Percentiles rank a stretch among this genome's conserved stretches.
Evolutionary conservation across 2,888 invertebrate species (phyloP).

Genomic region (Chrysotoxum bicinctum): DNA sequence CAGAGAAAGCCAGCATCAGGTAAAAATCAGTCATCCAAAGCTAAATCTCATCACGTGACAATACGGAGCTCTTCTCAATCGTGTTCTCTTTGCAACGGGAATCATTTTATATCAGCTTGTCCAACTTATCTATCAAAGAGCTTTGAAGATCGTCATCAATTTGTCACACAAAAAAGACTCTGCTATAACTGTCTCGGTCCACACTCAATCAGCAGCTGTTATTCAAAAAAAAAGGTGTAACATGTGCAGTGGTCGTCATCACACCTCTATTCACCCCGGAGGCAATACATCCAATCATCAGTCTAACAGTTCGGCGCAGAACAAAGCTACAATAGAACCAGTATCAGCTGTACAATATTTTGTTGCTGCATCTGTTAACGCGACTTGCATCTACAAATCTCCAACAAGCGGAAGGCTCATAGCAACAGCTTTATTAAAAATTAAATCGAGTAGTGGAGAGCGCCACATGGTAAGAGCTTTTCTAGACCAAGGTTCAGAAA

Average conservation of each 20-base stretch:
- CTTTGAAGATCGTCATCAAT: slow-evolving; percentile 18
- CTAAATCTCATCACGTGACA: slow-evolving; percentile 21
- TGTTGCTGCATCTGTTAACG: slow-evolving; percentile 4
- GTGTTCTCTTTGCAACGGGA: too few relatives aligned
- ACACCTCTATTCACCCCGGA: slow-evolving; percentile 23
- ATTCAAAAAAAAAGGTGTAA: slow-evolving; percentile 30
- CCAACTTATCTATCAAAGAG: slow-evolving; percentile 31
- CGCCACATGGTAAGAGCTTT: too few relatives aligned
- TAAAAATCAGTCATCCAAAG: slow-evolving; percentile 14
- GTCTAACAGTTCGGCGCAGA: too few relatives aligned
- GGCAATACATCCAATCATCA: too few relatives aligned
- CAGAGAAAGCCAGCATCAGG: background rate
- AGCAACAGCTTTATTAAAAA: slow-evolving; percentile 26
- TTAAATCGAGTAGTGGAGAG: too few relatives aligned
- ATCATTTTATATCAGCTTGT: too few relatives aligned
- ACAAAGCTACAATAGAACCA: too few relatives aligned
- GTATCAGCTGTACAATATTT: background rate
- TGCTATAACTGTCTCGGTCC: slow-evolving; percentile 26
- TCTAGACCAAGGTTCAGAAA: too few relatives aligned
- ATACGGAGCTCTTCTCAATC: too few relatives aligned
- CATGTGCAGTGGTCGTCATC: slow-evolving; percentile 31
- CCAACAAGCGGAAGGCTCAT: background rate
- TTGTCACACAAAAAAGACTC: slow-evolving; percentile 33
- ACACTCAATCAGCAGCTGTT: too few relatives aligned
- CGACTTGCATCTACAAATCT: background rate